These are phyloP conservation scores for Napeogenes sylphis DNA, from an alignment of 2,888 invertebrate genomes.

Conservation along the genomic window DNA sequence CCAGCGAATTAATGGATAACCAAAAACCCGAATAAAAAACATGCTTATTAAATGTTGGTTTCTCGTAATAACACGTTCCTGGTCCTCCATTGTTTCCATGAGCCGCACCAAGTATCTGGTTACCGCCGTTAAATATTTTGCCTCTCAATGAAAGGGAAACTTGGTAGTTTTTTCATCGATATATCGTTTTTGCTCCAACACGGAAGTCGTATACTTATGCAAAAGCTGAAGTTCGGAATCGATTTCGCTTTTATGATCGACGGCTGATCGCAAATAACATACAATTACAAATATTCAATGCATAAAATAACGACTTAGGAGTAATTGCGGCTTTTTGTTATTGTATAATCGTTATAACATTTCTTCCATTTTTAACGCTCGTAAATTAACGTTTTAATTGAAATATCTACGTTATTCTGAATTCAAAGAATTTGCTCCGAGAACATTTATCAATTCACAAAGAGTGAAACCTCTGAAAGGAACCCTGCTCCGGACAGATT, in stretches of 20 bases:
- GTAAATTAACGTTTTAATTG: conserved; percentile 56
- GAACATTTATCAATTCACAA: conserved; percentile 78
- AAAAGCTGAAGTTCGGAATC: conserved; percentile 68
- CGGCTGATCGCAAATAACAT: conserved; percentile 57
- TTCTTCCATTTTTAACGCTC: conserved; percentile 51
- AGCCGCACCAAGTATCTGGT: conserved; percentile 72
- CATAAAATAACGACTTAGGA: conserved; percentile 45
- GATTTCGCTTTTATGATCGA: conserved; percentile 66
- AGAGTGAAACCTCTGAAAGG: conserved; percentile 77
- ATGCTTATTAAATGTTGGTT: conserved; percentile 77
- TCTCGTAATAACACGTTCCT: conserved; percentile 76
- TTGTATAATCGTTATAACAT: conserved; percentile 47
- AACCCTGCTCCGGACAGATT: conserved; percentile 76
- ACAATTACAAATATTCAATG: conserved; percentile 63
- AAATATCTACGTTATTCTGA: conserved; percentile 51
- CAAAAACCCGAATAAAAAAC: conserved; percentile 73
- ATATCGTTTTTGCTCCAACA: conserved; percentile 71
- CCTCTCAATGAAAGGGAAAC: conserved; percentile 75
- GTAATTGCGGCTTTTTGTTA: conserved; percentile 55
- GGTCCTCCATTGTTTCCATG: conserved; percentile 76
- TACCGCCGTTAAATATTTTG: conserved; percentile 77
- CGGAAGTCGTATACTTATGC: conserved; percentile 75
- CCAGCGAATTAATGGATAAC: conserved; percentile 75
- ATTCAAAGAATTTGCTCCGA: conserved; percentile 70
- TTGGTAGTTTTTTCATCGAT: conserved; percentile 66